These are phyloP conservation scores for Uropetala carovei DNA, from an alignment of 2,888 invertebrate genomes.

Conservation along the genomic window DNA sequence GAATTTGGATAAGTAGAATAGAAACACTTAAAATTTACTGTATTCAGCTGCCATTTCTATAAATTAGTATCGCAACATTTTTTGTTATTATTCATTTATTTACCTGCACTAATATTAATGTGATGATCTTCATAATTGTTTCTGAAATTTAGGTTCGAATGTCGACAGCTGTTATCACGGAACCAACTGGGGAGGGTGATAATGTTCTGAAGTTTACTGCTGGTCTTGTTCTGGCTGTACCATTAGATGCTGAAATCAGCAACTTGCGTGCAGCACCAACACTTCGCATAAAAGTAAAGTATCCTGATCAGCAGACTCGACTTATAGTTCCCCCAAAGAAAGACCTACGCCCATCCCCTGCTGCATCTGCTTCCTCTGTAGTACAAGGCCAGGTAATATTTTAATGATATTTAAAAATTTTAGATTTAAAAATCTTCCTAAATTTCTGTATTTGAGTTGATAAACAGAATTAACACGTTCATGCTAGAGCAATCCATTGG, in stretches of 20 bases:
- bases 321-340: conserved; percentile 87
- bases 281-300: conserved; percentile 86
- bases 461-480: too few relatives aligned
- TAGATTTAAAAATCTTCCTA: too few relatives aligned
- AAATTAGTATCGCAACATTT: background rate
- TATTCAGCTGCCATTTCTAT: too few relatives aligned
- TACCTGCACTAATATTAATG: background rate
- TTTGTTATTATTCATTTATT: background rate
- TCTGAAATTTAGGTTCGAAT: conserved; percentile 81
- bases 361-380: background rate
- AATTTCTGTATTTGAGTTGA: too few relatives aligned
- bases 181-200: conserved; percentile 90
- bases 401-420: too few relatives aligned
- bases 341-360: conserved; percentile 78
- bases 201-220: conserved; percentile 93
- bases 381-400: conserved; percentile 8
- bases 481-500: too few relatives aligned
- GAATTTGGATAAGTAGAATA: too few relatives aligned
- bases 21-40: too few relatives aligned
- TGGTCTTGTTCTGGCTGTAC: conserved; percentile 91
- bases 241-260: conserved; percentile 90
- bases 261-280: conserved; percentile 85
- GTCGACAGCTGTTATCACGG: conserved; percentile 88
- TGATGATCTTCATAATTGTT: background rate
- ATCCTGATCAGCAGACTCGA: conserved; percentile 94